Evolutionary conservation across 64 coral and sea anemone species (phyloP), one percentile per base, ranked within the genome.

Genomic region (Montipora capricornis): DNA sequence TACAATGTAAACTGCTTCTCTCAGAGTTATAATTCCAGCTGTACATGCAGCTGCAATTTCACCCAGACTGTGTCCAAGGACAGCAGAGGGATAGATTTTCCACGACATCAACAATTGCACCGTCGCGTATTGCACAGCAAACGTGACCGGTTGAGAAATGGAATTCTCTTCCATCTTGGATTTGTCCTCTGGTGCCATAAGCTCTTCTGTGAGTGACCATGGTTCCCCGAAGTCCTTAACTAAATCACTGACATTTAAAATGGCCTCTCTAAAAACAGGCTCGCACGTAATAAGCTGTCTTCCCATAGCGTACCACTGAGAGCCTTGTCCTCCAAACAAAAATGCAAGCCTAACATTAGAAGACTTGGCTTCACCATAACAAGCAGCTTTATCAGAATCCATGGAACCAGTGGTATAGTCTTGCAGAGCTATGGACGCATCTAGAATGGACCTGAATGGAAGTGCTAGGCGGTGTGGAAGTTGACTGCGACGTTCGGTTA

Each of bases 61-160:
- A 46, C 95, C 95, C 57, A 97, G 44, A 78, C 95, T 97, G 44
- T 97, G 95, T 0, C 95, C 95, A 83, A 97, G 76, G 10, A 97
- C 92, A 68, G 92, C 95, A 4, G 95, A 83, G 2, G 95, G 95
- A 44, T 71, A 22, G 44, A 97, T 84, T 61, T 74, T 86, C 95
- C 95, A 97, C 22, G 95, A 97, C 53, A 70, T 88, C 19, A 97
- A 22, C 3, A 97, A 53, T 17, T 78, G 44, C 19, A 92, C 93
- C 17, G 90, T 94, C 11, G 88, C 95, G 48, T 91, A 94, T 20
- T 97, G 95, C 5, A 97, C 82, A 79, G 92, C 92, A 88, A 97
- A 97, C 49, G 93, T 87, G 16, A 84, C 89, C 1, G 60, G 71
- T 55, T 97, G 95, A 13, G 88, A 92, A 48, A 97, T 91, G 53